phyloP scores from a whole-genome alignment of 2,113 vertebrate species.

The Ammodytes marinus region DNA sequence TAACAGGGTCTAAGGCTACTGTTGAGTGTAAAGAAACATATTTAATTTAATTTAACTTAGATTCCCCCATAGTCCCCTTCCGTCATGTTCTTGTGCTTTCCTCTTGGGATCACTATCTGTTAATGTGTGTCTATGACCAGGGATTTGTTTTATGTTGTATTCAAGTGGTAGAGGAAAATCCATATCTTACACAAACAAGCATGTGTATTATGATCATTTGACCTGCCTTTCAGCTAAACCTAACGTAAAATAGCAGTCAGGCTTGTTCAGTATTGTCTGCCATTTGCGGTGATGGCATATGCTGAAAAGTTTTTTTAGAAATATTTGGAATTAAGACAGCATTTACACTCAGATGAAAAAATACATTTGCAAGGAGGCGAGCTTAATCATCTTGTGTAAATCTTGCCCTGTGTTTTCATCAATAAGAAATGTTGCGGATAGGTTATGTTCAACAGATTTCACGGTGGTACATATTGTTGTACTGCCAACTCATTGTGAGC shows the following conservation, averaged over 20 bases:
- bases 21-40: not conserved
- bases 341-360: not conserved
- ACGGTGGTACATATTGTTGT: not conserved
- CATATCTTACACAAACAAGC: not conserved
- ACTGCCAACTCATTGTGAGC: not conserved
- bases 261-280: not conserved
- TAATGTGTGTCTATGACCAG: not conserved
- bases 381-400: not conserved
- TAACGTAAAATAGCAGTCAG: not conserved
- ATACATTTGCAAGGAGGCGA: not conserved
- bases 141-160: not conserved
- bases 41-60: not conserved
- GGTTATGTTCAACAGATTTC: not conserved
- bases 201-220: not conserved
- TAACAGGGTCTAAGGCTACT: not conserved
- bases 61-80: not conserved
- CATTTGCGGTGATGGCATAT: not conserved
- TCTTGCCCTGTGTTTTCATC: not conserved
- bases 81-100: not conserved
- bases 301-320: not conserved
- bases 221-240: not conserved
- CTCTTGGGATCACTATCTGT: not conserved
- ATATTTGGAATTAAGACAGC: constrained; percentile 12
- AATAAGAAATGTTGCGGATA: not conserved
- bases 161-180: too few relatives aligned